Conservation (phyloP, 2,888 invertebrate genomes). For the Chironomus riparius region DNA sequence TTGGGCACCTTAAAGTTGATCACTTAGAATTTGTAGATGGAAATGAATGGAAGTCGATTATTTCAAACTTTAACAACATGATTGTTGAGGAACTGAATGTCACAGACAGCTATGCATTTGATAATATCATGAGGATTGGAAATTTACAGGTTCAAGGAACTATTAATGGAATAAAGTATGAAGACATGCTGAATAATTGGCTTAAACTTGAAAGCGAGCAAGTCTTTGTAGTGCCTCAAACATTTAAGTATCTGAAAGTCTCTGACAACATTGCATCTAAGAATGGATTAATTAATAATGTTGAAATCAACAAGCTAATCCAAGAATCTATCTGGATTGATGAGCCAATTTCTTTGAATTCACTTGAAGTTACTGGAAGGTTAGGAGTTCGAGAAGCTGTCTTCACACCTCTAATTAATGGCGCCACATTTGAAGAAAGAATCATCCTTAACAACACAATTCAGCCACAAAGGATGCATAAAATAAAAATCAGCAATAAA, state of each 20-base stretch:
- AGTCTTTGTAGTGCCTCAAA: constrained; percentile 36
- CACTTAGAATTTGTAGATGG: constrained; percentile 12
- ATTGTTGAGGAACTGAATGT: constrained; percentile 5
- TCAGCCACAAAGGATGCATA: not conserved
- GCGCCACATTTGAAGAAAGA: not conserved
- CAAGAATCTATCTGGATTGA: constrained; percentile 30
- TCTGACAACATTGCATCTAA: constrained; percentile 30
- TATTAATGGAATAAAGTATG: not conserved
- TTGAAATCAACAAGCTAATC: not conserved
- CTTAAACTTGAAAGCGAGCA: constrained; percentile 38
- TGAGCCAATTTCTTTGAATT: constrained; percentile 34
- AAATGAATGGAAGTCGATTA: constrained; percentile 19
- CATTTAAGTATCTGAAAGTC: constrained; percentile 31
- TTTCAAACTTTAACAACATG: not conserved
- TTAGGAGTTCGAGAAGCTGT: constrained; percentile 31
- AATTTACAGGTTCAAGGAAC: constrained; percentile 8
- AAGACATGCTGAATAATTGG: constrained; percentile 33
- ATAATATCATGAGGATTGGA: not conserved
- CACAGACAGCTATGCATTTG: constrained; percentile 6
- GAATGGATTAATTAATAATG: not conserved
- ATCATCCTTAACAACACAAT: constrained; percentile 9
- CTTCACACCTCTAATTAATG: constrained; percentile 28
- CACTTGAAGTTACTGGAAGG: constrained; percentile 36
- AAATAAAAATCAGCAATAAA: not conserved
- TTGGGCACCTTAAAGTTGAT: constrained; percentile 29